Evolutionary conservation across 2,888 invertebrate species (phyloP).

Genomic region (Aleiodes leptofemur): DNA sequence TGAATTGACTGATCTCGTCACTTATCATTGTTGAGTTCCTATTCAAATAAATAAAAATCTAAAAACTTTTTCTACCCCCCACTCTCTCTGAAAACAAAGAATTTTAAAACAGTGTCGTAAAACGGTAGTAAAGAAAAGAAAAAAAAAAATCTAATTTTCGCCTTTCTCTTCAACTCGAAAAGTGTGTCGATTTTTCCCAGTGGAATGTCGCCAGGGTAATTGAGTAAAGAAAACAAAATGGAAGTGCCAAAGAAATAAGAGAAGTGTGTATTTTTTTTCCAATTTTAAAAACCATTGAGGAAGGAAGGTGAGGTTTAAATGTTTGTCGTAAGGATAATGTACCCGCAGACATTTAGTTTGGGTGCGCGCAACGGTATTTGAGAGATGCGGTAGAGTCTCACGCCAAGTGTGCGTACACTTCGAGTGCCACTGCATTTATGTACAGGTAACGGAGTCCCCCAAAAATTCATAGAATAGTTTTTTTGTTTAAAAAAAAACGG

Average conservation of each 20-base stretch:
- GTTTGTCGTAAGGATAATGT: constrained; percentile 32
- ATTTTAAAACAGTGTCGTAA: not conserved
- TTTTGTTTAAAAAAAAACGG: too few relatives aligned
- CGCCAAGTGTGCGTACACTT: too few relatives aligned
- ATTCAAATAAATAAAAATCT: too few relatives aligned
- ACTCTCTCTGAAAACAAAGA: not conserved
- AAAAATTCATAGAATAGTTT: too few relatives aligned
- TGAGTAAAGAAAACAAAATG: not conserved
- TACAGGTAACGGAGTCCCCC: too few relatives aligned
- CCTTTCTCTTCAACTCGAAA: constrained; percentile 18
- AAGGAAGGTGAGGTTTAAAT: constrained; percentile 31
- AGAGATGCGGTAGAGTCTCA: too few relatives aligned
- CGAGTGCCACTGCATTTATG: too few relatives aligned
- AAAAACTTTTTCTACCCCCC: too few relatives aligned
- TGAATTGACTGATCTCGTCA: too few relatives aligned
- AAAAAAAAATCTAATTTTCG: constrained; percentile 18
- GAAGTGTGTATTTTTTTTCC: not conserved
- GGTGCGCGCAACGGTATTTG: constrained; percentile 19
- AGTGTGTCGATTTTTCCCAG: constrained; percentile 30
- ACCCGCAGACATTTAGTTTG: constrained; percentile 28
- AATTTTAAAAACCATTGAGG: constrained; percentile 4
- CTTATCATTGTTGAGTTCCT: too few relatives aligned
- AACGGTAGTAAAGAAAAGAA: not conserved
- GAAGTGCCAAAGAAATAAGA: not conserved
- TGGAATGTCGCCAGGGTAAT: constrained; percentile 28